Conservation (phyloP, 2,113 vertebrate species). For the Irena cyanogastra region DNA sequence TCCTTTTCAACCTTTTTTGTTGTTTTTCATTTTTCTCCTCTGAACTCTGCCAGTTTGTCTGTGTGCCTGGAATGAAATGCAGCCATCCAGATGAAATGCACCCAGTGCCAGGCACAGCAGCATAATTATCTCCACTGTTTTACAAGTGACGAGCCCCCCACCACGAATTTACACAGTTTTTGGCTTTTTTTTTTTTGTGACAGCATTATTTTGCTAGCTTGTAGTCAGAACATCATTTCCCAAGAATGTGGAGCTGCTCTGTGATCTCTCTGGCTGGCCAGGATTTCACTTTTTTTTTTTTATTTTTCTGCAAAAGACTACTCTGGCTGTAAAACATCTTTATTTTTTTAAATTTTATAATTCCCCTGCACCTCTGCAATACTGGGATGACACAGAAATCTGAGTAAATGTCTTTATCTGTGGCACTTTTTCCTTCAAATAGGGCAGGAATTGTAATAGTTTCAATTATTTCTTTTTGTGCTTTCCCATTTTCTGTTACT, state of each 20-base stretch:
- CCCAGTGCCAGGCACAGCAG: background rate
- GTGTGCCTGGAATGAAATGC: background rate
- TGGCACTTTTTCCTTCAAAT: background rate
- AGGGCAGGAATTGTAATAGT: background rate
- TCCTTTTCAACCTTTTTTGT: background rate
- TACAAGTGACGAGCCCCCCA: background rate
- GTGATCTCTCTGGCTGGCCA: background rate
- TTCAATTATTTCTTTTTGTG: background rate
- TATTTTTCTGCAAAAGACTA: background rate
- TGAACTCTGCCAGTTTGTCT: background rate
- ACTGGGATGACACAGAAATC: background rate
- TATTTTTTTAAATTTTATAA: background rate
- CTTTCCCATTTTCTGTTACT: background rate
- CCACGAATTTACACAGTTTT: background rate
- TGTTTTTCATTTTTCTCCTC: background rate
- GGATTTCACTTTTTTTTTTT: background rate
- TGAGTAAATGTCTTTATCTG: background rate
- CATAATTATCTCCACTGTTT: background rate
- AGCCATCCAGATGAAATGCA: background rate
- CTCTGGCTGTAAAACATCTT: background rate
- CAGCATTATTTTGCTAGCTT: background rate
- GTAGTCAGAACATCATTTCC: background rate
- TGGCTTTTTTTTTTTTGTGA: background rate
- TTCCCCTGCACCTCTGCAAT: background rate
- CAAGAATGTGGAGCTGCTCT: background rate